Evolutionary conservation across 2,113 vertebrate species (phyloP), one percentile per base, ranked within the genome.

Genomic region (Psittacara wagleri): DNA sequence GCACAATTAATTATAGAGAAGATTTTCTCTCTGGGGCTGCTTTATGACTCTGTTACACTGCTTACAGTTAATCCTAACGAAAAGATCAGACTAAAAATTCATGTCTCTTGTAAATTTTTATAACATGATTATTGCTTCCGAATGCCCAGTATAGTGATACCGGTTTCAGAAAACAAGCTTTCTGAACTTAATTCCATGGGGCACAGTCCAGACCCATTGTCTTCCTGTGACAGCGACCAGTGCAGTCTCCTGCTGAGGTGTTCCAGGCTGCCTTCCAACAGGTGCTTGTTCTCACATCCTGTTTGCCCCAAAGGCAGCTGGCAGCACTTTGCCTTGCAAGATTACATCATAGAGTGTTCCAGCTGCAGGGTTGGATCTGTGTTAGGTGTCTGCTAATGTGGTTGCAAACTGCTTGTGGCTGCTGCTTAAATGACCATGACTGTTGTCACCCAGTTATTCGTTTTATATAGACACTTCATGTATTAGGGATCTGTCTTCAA

Each of bases 61-160:
- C 80, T 91, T 91, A 66, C 35, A 94, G 82, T 90, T 94, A 88
- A 82, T 79, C 59, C 73, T 96, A 82, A 91, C 31, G 41, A 86
- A 81, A 86, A 86, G 66, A 94, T 76, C 80, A 82, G 41, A 52
- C 73, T 83, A 52, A 91, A 91, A 95, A 95, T 91, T 91, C 54
- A 62, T 23, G 24, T 64, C 23, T 86, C 39, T 73, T 82, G n/a
- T 93, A 86, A 79, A 66, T 69, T 94, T 96, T 95, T 86, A 76
- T 72, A 69, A 55, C 37, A 43, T 13, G 5, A 41, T 86, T 66
- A 69, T 76, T 76, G 57, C 48, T 93, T 91, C 74, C 37, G 52
- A 52, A 25, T 41, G 66, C 52, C 80, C 66, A 31, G 1, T 46
- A 25, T 31, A 37, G 7, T 16, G 61, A 39, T 44, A 17, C 13